Evolutionary conservation across 2,113 vertebrate species (phyloP).

Genomic region (Myrmecobius fasciatus): DNA sequence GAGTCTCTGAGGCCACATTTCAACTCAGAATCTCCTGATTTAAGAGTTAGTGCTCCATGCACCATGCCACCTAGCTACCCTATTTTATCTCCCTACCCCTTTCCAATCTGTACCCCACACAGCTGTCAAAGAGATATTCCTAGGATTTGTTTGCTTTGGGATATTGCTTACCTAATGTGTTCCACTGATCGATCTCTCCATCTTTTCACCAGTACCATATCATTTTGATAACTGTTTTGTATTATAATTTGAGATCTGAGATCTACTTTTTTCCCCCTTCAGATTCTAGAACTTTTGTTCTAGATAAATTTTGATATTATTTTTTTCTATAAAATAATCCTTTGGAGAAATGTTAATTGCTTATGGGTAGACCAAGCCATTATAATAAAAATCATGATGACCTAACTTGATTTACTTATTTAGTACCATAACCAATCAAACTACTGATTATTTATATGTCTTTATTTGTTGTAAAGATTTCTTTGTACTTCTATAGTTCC

Average conservation of each 20-base stretch:
- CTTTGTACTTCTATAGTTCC: neutral
- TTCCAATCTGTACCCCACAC: no score
- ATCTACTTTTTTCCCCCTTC: neutral
- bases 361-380: neutral
- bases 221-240: neutral
- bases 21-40: no score
- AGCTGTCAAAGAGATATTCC: no score
- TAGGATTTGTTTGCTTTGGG: neutral
- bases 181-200: neutral
- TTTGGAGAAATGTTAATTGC: neutral
- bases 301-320: neutral
- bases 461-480: neutral
- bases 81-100: no score
- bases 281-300: neutral
- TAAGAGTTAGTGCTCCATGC: no score
- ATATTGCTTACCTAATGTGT: neutral
- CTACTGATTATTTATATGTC: neutral
- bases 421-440: neutral
- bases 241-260: neutral
- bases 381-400: neutral
- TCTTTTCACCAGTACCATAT: neutral
- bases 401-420: neutral
- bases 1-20: no score
- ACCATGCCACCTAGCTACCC: no score
- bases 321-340: neutral